These are phyloP conservation scores for Ypsolopha scabrella DNA, from an alignment of 2,888 invertebrate species.

Conservation along the genomic window DNA sequence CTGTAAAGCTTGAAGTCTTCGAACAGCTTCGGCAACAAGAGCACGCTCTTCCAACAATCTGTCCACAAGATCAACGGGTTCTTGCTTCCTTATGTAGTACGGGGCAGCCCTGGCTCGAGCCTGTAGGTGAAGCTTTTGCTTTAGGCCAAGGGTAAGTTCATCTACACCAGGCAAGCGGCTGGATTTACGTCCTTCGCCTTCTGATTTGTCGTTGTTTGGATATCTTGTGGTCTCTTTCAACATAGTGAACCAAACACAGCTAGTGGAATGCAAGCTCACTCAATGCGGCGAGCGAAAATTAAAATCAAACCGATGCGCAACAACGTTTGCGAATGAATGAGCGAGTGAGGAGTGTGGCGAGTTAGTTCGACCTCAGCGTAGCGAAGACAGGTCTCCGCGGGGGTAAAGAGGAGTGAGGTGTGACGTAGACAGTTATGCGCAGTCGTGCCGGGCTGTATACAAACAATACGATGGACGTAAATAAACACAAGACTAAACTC, in stretches of 20 bases:
- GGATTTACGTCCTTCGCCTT: constrained; percentile 39
- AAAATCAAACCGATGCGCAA: constrained; percentile 41
- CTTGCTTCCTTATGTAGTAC: constrained; percentile 66
- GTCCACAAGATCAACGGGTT: constrained; percentile 64
- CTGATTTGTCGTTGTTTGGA: constrained; percentile 38
- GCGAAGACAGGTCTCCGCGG: constrained; percentile 51
- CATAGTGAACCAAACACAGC: constrained; percentile 34
- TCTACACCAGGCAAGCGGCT: constrained; percentile 59
- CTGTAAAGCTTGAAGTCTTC: constrained; percentile 44
- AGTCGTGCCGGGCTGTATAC: constrained; percentile 69
- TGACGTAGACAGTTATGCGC: constrained; percentile 64
- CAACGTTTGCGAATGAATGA: constrained; percentile 66
- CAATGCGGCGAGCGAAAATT: constrained; percentile 18
- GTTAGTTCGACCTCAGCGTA: constrained; percentile 52
- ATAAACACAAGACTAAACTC: constrained; percentile 60
- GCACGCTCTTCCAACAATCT: constrained; percentile 60
- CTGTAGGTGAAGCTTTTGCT: constrained; percentile 66
- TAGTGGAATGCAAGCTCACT: constrained; percentile 1
- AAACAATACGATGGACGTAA: constrained; percentile 70
- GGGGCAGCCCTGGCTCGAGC: constrained; percentile 63
- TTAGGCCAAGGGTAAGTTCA: constrained; percentile 61
- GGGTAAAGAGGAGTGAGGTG: constrained; percentile 37
- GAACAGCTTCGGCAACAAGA: constrained; percentile 66
- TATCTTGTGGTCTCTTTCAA: constrained; percentile 60
- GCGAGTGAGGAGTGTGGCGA: too few species aligned